Conservation (phyloP, 2,113 vertebrate species). For the Eulacestoma nigropectus region DNA sequence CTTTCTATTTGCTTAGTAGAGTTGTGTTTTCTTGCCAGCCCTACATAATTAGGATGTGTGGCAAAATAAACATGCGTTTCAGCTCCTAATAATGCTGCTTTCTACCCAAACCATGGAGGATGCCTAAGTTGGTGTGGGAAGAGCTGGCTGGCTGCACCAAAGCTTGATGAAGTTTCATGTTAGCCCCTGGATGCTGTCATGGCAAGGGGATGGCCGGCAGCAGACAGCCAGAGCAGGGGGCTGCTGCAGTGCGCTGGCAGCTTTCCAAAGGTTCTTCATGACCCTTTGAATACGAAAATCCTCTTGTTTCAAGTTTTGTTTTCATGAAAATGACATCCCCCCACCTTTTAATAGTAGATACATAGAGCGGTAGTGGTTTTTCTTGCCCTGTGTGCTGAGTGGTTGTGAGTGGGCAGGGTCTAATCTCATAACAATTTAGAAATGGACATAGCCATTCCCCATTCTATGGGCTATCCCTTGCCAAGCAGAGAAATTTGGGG, state of each 20-base stretch:
- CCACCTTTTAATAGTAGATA: neutral
- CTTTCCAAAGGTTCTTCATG: neutral
- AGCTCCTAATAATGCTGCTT: neutral
- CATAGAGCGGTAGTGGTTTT: neutral
- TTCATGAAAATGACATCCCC: neutral
- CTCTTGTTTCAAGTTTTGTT: neutral
- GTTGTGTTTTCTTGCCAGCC: conserved; percentile 3
- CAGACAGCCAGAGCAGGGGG: neutral
- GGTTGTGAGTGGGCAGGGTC: neutral
- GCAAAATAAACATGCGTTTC: neutral
- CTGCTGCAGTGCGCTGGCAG: neutral
- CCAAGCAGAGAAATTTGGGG: neutral
- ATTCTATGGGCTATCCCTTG: neutral
- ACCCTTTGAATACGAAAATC: neutral
- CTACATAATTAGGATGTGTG: conserved; percentile 3
- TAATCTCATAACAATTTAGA: neutral
- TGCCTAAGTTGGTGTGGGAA: neutral
- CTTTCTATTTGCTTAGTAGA: neutral
- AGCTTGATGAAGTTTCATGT: accelerated
- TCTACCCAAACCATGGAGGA: neutral
- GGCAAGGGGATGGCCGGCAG: neutral
- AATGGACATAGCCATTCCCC: accelerated
- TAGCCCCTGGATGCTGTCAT: neutral
- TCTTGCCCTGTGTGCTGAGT: neutral
- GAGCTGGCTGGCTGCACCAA: neutral